Percentiles rank a stretch among this genome's conserved stretches.
Conservation (phyloP, 2,888 invertebrate genomes). For the Acanthococcus lagerstroemiae region DNA sequence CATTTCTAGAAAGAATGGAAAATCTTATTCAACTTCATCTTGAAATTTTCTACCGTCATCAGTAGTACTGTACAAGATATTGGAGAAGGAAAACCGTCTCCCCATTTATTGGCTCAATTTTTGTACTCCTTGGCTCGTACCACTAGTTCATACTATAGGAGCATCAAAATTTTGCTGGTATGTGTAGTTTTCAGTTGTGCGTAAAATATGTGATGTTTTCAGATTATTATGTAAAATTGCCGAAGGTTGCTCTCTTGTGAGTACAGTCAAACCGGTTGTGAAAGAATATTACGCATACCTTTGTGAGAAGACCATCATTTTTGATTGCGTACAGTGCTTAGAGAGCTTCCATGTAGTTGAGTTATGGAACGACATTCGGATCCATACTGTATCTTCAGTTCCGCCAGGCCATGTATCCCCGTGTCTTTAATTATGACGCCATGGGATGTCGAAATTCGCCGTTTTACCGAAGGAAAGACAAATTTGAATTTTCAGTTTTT, state of each 20-base stretch:
- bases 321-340: neutral
- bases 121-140: conserved; percentile 52
- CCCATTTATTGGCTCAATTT: conserved; percentile 56
- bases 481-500: no score
- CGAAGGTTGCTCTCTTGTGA: no score
- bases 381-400: no score
- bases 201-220: conserved; percentile 28
- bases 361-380: no score
- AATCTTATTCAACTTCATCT: conserved; percentile 55
- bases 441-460: no score
- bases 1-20: conserved; percentile 66
- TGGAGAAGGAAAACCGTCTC: conserved; percentile 47
- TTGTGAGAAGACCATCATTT: no score
- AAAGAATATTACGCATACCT: no score
- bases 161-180: conserved; percentile 59
- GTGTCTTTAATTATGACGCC: no score
- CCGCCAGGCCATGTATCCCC: no score
- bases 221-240: no score
- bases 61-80: conserved; percentile 46
- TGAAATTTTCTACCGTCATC: conserved; percentile 55
- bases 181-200: conserved; percentile 40
- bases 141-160: conserved; percentile 65
- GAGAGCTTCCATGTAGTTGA: neutral
- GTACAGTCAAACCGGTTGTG: no score
- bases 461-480: no score